Base-by-base conservation (phyloP, 2,113 vertebrate genomes). In the Dunckerocampus dactyliophorus region DNA sequence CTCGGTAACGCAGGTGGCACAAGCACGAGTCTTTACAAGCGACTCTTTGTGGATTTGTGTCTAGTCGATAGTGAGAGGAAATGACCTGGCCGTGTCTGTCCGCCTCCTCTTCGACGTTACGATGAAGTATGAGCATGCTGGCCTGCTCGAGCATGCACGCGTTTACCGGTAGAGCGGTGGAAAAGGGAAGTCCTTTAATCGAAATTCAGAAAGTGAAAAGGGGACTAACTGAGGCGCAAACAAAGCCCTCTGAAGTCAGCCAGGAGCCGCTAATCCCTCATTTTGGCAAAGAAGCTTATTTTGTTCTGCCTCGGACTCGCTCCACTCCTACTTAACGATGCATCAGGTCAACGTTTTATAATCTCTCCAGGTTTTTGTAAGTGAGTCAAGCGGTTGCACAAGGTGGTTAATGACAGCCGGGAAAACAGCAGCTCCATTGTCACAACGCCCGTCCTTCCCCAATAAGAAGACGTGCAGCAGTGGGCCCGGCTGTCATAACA, bases 151-250 rank as follows among this genome's bases (percentile, higher is more conserved):
- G 67, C 47, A 11, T 62, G 56, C 17, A 34, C 47, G 66, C 77
- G 68, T 82, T 71, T 55, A 69, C 50, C 39, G 6, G 48, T 28
- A 65, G 59, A 49, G 8, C 22, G 8, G 21, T n/a, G 20, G 21
- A 45, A 24, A 43, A 15, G 34, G 17, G 59, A 61, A 59, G 45
- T 55, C 55, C n/a, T n/a, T 77, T 80, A 56, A 82, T 79, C 53
- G 24, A 67, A 70, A 84, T 83, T 80, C 59, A 71, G 67, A 55
- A 63, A 64, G 54, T 28, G 64, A 67, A 78, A 77, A 67, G 1
- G 20, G 37, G 54, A 57, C 16, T 64, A 66, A 62, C 57, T 72
- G 42, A 62, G 63, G 72, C 31, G 47, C 22, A 72, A 75, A 84
- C 69, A 79, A 72, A 81, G 53, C 28, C 60, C 28, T 66, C 49